phyloP scores from a whole-genome alignment of 37 sponge, comb jelly and placozoan genomes.

The Chondrilla cf. caribensis region DNA sequence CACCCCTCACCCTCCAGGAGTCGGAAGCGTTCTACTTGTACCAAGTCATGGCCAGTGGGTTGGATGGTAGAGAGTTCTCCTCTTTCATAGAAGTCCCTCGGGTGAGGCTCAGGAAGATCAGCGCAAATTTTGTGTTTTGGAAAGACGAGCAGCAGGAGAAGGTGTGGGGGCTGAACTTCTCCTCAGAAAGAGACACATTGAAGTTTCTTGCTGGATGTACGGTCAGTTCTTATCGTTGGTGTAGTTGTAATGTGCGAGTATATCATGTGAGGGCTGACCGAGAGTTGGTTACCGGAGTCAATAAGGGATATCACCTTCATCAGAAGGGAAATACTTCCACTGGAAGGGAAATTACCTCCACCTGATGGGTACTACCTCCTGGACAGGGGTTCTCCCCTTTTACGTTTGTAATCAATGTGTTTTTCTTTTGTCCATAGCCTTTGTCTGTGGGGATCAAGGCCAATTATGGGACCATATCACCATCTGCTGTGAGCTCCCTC shows the following conservation, averaged over 20 bases:
- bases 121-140: constrained; percentile 51
- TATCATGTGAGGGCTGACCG: not conserved
- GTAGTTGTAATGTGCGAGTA: not conserved
- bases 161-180: constrained; percentile 52
- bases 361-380: too few species aligned
- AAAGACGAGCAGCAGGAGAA: constrained; percentile 31
- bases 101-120: constrained; percentile 29
- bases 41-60: constrained; percentile 29
- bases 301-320: not conserved
- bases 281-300: not conserved
- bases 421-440: constrained; percentile 12
- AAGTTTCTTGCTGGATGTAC: constrained; percentile 55
- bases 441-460: not conserved
- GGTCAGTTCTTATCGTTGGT: constrained; percentile 24
- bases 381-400: too few species aligned
- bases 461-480: not conserved
- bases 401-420: too few species aligned
- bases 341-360: too few species aligned
- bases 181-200: constrained; percentile 43
- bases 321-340: too few species aligned
- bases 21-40: constrained; percentile 29
- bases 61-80: constrained; percentile 39
- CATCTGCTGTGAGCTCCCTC: not conserved
- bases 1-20: not conserved
- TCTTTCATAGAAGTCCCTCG: constrained; percentile 43